Evolutionary conservation across 2,113 vertebrate species (phyloP), one percentile per base, ranked within the genome.

Genomic region (Vidua chalybeata): DNA sequence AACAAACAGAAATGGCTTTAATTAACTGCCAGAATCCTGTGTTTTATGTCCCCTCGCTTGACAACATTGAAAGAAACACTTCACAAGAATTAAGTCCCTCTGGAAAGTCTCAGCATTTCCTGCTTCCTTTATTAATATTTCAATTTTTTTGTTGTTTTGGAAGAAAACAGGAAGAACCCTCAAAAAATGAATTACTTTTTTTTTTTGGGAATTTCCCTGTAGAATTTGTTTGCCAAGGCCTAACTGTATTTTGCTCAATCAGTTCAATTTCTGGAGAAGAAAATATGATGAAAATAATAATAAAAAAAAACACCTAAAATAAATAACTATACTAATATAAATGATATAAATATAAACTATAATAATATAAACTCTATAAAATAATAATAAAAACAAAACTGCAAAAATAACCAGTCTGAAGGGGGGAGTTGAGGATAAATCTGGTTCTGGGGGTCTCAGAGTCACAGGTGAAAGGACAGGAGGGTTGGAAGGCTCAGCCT

Each of bases 261-360:
- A 15, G 26, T 66, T 26, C 5, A 9, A 39, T 30, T 27, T 67
- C 13, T 48, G 26, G 56, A 59, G 46, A 9, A 51, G 13, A 46
- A 52, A 80, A 61, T 4, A 24, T 0, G 7, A 12, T 6, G 52
- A 68, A 19, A 2, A 5, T 6, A 49, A n/a, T n/a, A 35, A 35
- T 35, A 33, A 56, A 56, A 21, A 33, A 56, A 33, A 13, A 33
- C 21, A 56, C 9, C 8, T 1, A 33, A 4, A 33, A 22, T 33
- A 33, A 56, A 56, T 21, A 54, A 51, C 24, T 19, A 31, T 31
- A 12, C 49, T 20, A 5, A 31, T 20, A 54, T 31, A 51, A 51
- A 51, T 14, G 15, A 27, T 27, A 27, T 9, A 27, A 51, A 51
- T 26, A 45, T 45, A 45, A 45, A 45, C 17, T 7, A 49, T 24